These are phyloP conservation scores for Nemotelus pantherinus DNA, from an alignment of 2,888 invertebrate species.

Conservation along the genomic window DNA sequence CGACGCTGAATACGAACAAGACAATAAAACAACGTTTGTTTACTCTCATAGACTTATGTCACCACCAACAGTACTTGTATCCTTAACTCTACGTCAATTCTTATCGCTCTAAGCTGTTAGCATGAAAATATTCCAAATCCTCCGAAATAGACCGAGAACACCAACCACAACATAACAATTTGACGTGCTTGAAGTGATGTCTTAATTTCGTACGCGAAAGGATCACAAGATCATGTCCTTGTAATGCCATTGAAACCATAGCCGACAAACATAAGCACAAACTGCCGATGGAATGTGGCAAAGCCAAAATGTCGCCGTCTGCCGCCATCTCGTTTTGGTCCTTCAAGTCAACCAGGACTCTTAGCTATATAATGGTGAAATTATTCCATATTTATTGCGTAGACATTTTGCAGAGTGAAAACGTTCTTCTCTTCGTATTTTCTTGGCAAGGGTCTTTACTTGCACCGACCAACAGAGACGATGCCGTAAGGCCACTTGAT, in stretches of 20 bases:
- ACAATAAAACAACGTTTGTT: slow-evolving; percentile 1
- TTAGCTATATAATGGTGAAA: slow-evolving; percentile 29
- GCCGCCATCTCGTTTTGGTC: background rate
- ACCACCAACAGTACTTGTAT: background rate
- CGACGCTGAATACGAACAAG: background rate
- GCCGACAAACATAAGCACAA: slow-evolving; percentile 18
- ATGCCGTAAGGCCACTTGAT: no score
- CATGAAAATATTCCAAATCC: background rate
- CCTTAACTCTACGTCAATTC: background rate
- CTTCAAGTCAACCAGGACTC: slow-evolving; percentile 2
- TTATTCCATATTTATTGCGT: slow-evolving; percentile 42
- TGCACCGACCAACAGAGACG: background rate
- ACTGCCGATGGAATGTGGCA: slow-evolving; percentile 12
- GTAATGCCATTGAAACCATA: slow-evolving; percentile 1
- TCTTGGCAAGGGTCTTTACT: slow-evolving; percentile 15
- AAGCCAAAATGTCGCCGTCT: slow-evolving; percentile 36
- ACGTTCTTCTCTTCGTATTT: background rate
- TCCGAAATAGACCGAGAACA: background rate
- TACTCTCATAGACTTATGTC: slow-evolving; percentile 1
- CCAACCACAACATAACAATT: slow-evolving; percentile 30
- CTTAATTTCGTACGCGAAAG: slow-evolving; percentile 43
- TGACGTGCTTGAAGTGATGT: slow-evolving; percentile 26
- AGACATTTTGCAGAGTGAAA: slow-evolving; percentile 28
- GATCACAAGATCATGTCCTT: slow-evolving; percentile 29
- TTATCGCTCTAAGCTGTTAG: background rate